Base-by-base conservation (phyloP, 2,888 invertebrate genomes). In the Caenorhabditis virilis region DNA sequence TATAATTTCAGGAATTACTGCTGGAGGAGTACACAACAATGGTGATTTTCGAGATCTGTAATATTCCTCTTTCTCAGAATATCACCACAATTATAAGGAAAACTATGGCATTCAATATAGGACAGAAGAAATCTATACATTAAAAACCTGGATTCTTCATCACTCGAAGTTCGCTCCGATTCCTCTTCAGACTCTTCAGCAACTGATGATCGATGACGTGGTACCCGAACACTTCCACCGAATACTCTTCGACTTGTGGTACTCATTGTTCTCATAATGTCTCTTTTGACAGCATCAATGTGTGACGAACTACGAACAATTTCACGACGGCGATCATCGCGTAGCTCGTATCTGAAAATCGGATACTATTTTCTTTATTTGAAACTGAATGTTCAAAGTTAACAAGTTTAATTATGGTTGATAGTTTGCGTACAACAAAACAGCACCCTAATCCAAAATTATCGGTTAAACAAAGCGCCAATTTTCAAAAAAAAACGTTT, bases 281-380 rank as follows among this genome's bases (percentile, higher is more conserved):
- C 87, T 35, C 84, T 72, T 51, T 86, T 85, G 35, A 87, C 83
- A 41, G 83, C 84, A 70, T 87, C 86, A 65, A 87, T 84, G 57
- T 86, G 85, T n/a, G 83, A 82, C 4, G 85, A 83, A 13, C 85
- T 83, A n/a, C 85, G 78, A 1, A 82, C 83, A 4, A 84, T 82
- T 71, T 87, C 87, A 27, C 85, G 78, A 55, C 86, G 85, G 13
- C 87, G 77, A 71, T 87, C 87, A 63, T 87, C 87, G 13, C 87
- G 83, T 20, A 87, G 80, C 65, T 87, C 87, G 69, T 85, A 87
- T 72, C 87, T 85, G 74, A 35, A 72, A 61, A 33, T 26, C n/a
- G n/a, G n/a, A n/a, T n/a, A n/a, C n/a, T n/a, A n/a, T n/a, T n/a
- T n/a, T n/a, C n/a, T n/a, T n/a, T n/a, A n/a, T n/a, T n/a, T n/a